Evolutionary conservation across 2,797 vertebrate genomes (phyloP).

Genomic region (Hybognathus amarus): DNA sequence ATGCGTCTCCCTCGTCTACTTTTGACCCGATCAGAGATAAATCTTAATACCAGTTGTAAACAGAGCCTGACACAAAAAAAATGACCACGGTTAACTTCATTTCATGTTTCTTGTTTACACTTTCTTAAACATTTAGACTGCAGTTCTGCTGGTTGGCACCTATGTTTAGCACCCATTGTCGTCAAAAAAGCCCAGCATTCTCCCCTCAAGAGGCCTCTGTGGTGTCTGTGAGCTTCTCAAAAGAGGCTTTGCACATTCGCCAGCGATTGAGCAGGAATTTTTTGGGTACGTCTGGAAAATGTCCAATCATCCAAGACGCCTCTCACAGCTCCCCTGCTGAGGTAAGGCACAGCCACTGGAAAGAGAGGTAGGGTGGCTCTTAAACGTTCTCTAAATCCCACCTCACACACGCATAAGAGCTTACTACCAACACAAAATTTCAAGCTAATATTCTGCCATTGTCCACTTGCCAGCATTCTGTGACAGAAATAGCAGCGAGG

Average conservation of each 20-base stretch:
- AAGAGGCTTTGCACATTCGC: constrained; percentile 71
- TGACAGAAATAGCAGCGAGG: constrained; percentile 26
- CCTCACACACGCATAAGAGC: constrained; percentile 18
- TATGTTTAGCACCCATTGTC: constrained; percentile 63
- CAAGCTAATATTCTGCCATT: constrained; percentile 29
- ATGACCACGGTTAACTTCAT: not conserved
- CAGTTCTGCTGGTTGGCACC: constrained; percentile 59
- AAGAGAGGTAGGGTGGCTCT: constrained; percentile 41
- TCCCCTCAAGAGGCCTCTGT: constrained; percentile 66
- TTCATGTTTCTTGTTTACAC: not conserved
- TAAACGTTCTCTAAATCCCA: constrained; percentile 37
- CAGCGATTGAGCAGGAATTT: constrained; percentile 62
- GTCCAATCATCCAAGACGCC: constrained; percentile 33
- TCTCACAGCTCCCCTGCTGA: constrained; percentile 44
- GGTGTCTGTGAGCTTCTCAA: constrained; percentile 64
- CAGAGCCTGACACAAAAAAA: not conserved
- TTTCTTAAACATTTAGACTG: not conserved
- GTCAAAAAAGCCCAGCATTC: constrained; percentile 70
- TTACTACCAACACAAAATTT: constrained; percentile 31
- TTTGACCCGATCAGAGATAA: too few relatives aligned
- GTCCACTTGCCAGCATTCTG: constrained; percentile 19
- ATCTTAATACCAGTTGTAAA: too few relatives aligned
- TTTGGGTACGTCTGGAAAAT: constrained; percentile 46
- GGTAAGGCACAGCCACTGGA: constrained; percentile 39
- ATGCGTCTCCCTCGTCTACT: too few relatives aligned